Percentiles rank a stretch among this genome's conserved stretches.
Conservation (phyloP, 2,888 invertebrate species). For the Callyntrura sp. region DNA sequence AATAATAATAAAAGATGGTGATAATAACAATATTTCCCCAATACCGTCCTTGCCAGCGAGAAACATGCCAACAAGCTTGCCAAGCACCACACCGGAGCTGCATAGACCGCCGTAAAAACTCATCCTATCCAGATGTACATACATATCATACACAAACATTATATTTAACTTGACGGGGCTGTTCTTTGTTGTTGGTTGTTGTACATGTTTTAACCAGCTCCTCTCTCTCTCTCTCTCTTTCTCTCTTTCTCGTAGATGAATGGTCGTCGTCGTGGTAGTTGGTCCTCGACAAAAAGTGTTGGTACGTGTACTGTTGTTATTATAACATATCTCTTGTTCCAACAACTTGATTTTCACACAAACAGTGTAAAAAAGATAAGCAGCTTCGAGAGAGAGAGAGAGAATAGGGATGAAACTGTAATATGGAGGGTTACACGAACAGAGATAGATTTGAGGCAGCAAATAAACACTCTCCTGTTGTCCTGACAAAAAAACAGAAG, state of each 20-base stretch:
- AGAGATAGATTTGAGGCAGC: not conserved
- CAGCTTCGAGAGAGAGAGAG: not conserved
- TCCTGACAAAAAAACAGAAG: constrained; percentile 24
- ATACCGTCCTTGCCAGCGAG: constrained; percentile 28
- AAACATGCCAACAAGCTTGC: constrained; percentile 54
- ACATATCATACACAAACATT: too few relatives aligned
- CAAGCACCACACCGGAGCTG: not conserved
- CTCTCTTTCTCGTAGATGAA: not conserved
- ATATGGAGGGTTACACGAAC: not conserved
- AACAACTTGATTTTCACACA: constrained; percentile 31
- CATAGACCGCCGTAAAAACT: not conserved
- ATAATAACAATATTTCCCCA: constrained; percentile 69
- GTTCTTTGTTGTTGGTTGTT: too few relatives aligned
- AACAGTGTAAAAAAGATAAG: constrained; percentile 3
- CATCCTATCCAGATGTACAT: not conserved
- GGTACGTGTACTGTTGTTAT: not conserved
- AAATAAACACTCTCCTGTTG: too few relatives aligned
- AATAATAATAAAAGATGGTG: constrained; percentile 64
- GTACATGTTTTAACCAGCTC: constrained; percentile 3
- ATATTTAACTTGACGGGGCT: too few relatives aligned
- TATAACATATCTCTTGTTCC: constrained; percentile 12
- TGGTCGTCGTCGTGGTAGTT: not conserved
- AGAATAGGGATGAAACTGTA: not conserved
- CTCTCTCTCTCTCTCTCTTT: too few relatives aligned
- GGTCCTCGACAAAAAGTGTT: not conserved